phyloP scores from a whole-genome alignment of 2,113 vertebrate species.

The Callipepla squamata region DNA sequence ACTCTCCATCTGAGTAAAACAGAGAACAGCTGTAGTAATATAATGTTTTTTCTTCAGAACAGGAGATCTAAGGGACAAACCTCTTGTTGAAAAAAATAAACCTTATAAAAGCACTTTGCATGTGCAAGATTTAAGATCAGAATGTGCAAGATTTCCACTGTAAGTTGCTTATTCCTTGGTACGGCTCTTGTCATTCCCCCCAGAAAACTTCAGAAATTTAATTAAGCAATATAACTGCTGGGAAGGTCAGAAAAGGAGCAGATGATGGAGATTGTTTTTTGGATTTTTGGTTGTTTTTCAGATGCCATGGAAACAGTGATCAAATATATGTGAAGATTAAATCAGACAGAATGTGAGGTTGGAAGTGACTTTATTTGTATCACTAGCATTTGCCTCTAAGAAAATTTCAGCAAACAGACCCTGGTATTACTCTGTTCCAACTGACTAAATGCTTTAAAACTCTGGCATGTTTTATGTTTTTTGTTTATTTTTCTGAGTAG shows the following conservation, averaged over 20 bases:
- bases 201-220: conserved; percentile 36
- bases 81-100: not conserved
- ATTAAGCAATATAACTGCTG: not conserved
- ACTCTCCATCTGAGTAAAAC: not conserved
- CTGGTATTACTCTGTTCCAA: not conserved
- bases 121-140: not conserved
- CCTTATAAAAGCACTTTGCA: not conserved
- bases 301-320: not conserved
- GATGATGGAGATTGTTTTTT: not conserved
- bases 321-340: not conserved
- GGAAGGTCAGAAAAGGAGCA: not conserved
- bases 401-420: not conserved
- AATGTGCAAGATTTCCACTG: not conserved
- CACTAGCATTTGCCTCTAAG: not conserved
- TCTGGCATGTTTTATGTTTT: not conserved
- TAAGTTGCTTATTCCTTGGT: not conserved
- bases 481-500: not conserved
- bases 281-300: not conserved
- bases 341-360: not conserved
- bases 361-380: not conserved
- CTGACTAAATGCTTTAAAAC: not conserved
- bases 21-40: not conserved
- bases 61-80: not conserved
- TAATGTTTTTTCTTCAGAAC: not conserved
- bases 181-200: not conserved